phyloP scores from a whole-genome alignment of 2,797 vertebrate genomes.

The Choloepus didactylus region DNA sequence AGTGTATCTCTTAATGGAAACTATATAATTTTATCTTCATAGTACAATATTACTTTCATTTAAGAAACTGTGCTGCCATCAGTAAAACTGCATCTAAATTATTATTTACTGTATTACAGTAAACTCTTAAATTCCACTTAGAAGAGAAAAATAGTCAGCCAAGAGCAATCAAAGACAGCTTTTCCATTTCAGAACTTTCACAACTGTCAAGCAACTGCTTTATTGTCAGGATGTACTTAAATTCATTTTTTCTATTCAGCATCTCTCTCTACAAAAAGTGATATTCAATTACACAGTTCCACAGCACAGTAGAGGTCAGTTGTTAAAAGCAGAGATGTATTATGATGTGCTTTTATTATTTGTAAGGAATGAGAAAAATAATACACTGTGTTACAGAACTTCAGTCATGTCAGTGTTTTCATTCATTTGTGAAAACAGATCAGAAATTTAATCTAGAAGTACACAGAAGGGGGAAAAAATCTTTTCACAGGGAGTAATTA shows the following conservation, averaged over 20 bases:
- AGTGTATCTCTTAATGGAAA: conserved; percentile 69
- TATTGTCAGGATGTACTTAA: conserved; percentile 78
- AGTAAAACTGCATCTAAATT: conserved; percentile 79
- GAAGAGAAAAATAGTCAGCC: conserved; percentile 58
- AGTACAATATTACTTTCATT: conserved; percentile 67
- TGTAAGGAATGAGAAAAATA: conserved; percentile 80
- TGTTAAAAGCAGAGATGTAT: conserved; percentile 76
- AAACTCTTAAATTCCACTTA: conserved; percentile 70
- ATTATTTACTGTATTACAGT: conserved; percentile 74
- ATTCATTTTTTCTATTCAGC: conserved; percentile 82
- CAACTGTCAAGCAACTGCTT: conserved; percentile 67
- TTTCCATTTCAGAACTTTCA: conserved; percentile 77
- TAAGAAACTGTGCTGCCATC: conserved; percentile 57
- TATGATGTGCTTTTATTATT: conserved; percentile 82
- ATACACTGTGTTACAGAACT: conserved; percentile 73
- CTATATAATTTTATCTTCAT: conserved; percentile 62
- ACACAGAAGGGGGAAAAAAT: background rate
- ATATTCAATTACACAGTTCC: conserved; percentile 79
- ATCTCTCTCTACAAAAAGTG: conserved; percentile 76
- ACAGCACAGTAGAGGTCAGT: conserved; percentile 79
- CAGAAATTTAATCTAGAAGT: conserved; percentile 63
- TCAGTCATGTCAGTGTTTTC: conserved; percentile 58
- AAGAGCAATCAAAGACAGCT: conserved; percentile 73
- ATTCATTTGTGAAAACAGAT: conserved; percentile 83
- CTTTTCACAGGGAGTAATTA: conserved; percentile 68